Conservation (phyloP, 2,888 invertebrate species). For the Pristionchus mayeri region DNA sequence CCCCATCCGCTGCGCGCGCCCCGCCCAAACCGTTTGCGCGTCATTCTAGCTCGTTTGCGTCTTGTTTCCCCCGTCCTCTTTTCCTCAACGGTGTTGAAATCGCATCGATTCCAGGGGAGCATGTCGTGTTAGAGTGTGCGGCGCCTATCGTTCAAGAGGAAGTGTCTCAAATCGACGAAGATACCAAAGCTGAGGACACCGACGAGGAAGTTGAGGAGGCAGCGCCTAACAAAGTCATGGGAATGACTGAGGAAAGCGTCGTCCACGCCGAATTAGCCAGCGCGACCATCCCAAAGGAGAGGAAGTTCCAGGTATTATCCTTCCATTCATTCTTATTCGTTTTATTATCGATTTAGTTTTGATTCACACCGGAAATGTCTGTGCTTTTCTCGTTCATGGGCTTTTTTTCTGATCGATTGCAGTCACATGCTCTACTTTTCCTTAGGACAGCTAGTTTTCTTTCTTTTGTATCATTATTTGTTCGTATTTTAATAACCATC, state of each 20-base stretch:
- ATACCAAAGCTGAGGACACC: not conserved
- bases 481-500: not conserved
- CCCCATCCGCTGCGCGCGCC: not conserved
- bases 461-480: no score
- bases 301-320: slow-evolving; percentile 43
- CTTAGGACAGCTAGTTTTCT: no score
- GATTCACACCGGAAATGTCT: no score
- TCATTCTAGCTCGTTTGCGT: not conserved
- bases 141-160: slow-evolving; percentile 6
- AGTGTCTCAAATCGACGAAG: slow-evolving; percentile 5
- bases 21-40: not conserved
- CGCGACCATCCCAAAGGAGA: slow-evolving; percentile 42
- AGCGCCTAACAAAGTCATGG: slow-evolving; percentile 31
- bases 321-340: not conserved
- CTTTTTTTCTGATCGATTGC: no score
- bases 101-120: slow-evolving; percentile 14
- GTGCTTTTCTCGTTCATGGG: no score
- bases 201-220: slow-evolving; percentile 28
- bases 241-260: slow-evolving; percentile 42
- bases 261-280: slow-evolving; percentile 14
- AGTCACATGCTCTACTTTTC: no score
- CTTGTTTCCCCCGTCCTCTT: not conserved
- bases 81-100: slow-evolving; percentile 24
- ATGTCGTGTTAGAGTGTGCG: slow-evolving; percentile 27
- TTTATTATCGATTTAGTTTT: not conserved